phyloP scores from a whole-genome alignment of 2,797 vertebrate species.

The Pseudotriccus pelzelni region DNA sequence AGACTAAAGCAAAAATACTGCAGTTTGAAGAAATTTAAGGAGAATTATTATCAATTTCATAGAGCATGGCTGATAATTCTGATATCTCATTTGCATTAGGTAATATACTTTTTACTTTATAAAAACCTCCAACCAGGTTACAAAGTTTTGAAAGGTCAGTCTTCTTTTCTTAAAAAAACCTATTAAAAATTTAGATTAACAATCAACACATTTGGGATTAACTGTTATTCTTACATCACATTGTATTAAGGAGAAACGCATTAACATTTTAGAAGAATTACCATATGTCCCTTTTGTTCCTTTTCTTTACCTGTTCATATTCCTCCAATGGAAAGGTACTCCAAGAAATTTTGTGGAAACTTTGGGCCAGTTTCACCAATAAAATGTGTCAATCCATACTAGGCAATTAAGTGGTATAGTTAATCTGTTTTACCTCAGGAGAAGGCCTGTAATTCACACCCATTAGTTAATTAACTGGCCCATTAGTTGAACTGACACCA shows the following conservation, averaged over 20 bases:
- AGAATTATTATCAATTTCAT: not conserved
- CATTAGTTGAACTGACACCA: constrained; percentile 29
- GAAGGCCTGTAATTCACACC: not conserved
- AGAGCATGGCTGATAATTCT: not conserved
- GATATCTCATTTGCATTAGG: not conserved
- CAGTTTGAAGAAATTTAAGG: not conserved
- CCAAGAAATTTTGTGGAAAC: not conserved
- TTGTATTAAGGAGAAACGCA: not conserved
- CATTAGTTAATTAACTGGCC: constrained; percentile 32
- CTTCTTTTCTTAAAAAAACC: not conserved
- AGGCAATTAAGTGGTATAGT: not conserved
- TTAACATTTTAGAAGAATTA: not conserved
- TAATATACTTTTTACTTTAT: not conserved
- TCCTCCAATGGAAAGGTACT: not conserved
- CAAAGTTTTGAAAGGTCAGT: not conserved
- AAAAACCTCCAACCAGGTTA: not conserved
- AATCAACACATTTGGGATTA: not conserved
- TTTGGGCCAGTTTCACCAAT: not conserved
- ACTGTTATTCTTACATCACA: not conserved
- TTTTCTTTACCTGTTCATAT: not conserved
- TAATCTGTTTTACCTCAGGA: not conserved
- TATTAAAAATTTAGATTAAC: not conserved
- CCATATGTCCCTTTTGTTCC: not conserved
- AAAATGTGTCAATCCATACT: not conserved
- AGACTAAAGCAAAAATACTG: not conserved